Evolutionary conservation across 2,113 vertebrate genomes (phyloP), one percentile per base, ranked within the genome.

Genomic region (Ciconia stormi): DNA sequence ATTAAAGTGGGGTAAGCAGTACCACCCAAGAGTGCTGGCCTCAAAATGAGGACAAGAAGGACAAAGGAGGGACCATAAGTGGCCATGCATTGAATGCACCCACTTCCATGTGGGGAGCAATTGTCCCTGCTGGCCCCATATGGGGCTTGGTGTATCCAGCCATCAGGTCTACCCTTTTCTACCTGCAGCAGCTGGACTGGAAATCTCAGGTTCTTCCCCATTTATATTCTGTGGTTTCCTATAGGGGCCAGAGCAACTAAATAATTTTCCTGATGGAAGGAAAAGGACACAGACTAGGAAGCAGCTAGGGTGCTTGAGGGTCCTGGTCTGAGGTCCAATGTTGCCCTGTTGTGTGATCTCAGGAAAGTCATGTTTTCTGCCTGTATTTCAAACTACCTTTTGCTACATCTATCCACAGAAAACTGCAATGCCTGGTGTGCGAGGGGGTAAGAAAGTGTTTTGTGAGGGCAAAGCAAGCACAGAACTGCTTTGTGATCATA

Each of bases 371-470:
- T 0, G 0, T 29, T 58, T 73, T 67, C 63, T 59, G 14, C 47
- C n/a, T 18, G 2, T 12, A 7, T 27, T 55, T 78, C 59, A 61
- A 56, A 18, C 10, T 16, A 49, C 32, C 5, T 74, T 81, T 67
- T 50, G 3, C 32, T 34, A 12, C 8, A 6, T 65, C 27, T 50
- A 10, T 11, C 8, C 7, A 5, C 4, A 46, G 27, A 40, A 58
- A 88, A 27, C 18, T 19, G 18, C 36, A 32, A 30, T 0, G 0
- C 9, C 22, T 29, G 40, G 15, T 8, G 16, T 44, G 30, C 0
- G 0, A 79, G 40, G 8, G 22, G 16, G 7, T 21, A 27, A 91
- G 21, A 20, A 65, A 69, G 15, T 3, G 50, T 42, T 89, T 85
- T 52, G 34, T 17, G 34, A 85, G 13, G 14, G 27, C 9, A 90